phyloP scores from a whole-genome alignment of 2,113 vertebrate species.

The Andinoacara biseriatus region DNA sequence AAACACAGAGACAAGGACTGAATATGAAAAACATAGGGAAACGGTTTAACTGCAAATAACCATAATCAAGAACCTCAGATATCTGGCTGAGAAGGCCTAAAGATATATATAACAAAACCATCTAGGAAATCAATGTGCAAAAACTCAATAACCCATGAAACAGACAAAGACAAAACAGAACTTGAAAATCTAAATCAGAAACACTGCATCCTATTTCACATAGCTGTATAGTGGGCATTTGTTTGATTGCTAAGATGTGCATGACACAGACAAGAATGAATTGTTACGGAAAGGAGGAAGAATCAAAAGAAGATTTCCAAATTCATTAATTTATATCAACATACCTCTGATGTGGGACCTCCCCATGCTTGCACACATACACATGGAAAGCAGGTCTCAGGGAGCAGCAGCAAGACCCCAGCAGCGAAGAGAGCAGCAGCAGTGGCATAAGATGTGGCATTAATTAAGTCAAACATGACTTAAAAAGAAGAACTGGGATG shows the following conservation, averaged over 20 bases:
- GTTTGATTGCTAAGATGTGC: no score
- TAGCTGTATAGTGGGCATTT: no score
- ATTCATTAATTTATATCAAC: not conserved
- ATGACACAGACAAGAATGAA: slow-evolving; percentile 1
- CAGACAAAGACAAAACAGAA: no score
- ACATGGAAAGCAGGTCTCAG: not conserved
- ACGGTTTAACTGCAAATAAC: no score
- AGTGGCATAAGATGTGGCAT: not conserved
- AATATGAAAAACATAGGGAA: no score
- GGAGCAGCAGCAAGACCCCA: not conserved
- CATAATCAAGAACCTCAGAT: no score
- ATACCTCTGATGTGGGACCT: not conserved
- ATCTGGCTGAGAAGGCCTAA: no score
- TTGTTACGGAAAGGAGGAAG: not conserved
- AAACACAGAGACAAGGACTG: no score
- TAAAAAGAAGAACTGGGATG: not conserved
- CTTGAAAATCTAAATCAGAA: no score
- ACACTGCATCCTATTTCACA: not conserved
- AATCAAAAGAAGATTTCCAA: not conserved
- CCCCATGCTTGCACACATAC: not conserved
- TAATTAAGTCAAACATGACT: not conserved
- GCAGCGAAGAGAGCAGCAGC: not conserved
- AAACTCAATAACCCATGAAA: no score
- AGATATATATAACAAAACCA: no score
- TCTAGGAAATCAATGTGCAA: no score